phyloP scores from a whole-genome alignment of 2,113 vertebrate genomes.

The Takifugu bimaculatus region DNA sequence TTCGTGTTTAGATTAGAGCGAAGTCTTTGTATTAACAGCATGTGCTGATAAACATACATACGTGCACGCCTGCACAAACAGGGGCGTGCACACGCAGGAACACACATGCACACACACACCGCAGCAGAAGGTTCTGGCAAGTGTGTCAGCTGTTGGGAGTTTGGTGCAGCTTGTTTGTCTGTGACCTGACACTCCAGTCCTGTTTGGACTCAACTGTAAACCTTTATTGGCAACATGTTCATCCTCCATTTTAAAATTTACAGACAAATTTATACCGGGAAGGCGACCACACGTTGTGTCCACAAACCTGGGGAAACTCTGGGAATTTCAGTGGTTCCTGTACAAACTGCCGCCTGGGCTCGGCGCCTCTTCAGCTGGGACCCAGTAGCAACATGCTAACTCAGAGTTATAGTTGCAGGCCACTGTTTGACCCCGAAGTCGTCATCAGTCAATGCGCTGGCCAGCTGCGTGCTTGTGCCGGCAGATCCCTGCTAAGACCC shows the following conservation, averaged over 20 bases:
- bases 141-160: slow-evolving; percentile 15
- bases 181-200: slow-evolving; percentile 20
- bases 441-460: slow-evolving; percentile 11
- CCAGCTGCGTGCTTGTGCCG: slow-evolving; percentile 15
- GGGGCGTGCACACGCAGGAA: not conserved
- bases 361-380: no score
- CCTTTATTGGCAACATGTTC: no score
- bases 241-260: no score
- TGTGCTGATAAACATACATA: not conserved
- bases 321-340: no score
- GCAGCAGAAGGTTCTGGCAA: slow-evolving; percentile 16
- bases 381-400: slow-evolving; percentile 4
- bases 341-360: no score
- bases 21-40: no score
- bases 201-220: not conserved
- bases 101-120: not conserved
- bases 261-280: no score
- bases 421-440: not conserved
- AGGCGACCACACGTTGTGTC: not conserved
- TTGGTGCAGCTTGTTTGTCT: slow-evolving; percentile 16
- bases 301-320: no score
- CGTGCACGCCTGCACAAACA: slow-evolving; percentile 9
- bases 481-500: slow-evolving; percentile 11
- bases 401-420: slow-evolving; percentile 5
- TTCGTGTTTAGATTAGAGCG: no score